Evolutionary conservation across 1,140 invertebrate species (phyloP).

Genomic region (Nixonia krombeini): DNA sequence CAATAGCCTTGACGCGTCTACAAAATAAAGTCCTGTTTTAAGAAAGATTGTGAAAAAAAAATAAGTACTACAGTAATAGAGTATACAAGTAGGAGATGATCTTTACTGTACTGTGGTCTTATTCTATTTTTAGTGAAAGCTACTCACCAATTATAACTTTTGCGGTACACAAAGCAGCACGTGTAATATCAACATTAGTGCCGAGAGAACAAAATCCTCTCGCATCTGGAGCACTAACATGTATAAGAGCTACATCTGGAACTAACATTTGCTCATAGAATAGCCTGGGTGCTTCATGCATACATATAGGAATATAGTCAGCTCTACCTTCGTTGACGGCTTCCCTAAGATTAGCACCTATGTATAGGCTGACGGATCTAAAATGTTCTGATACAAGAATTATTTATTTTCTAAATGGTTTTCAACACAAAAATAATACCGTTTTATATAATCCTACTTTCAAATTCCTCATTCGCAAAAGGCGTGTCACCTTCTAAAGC

Average conservation of each 20-base stretch:
- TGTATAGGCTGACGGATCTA: conserved; percentile 89
- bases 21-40: too few relatives aligned
- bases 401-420: conserved; percentile 7
- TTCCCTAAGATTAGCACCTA: conserved; percentile 88
- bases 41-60: too few relatives aligned
- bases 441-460: conserved; percentile 40
- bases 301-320: conserved; percentile 90
- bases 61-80: too few relatives aligned
- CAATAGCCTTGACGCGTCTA: too few relatives aligned
- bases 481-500: conserved; percentile 89
- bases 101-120: too few relatives aligned
- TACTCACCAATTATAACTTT: conserved; percentile 88
- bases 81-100: too few relatives aligned
- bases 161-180: conserved; percentile 85
- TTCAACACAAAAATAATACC: background rate
- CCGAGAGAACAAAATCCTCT: conserved; percentile 93
- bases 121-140: too few relatives aligned
- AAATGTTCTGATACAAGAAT: conserved; percentile 73
- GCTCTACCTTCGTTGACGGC: conserved; percentile 88
- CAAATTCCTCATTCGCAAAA: conserved; percentile 84
- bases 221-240: conserved; percentile 87
- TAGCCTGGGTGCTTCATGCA: conserved; percentile 88
- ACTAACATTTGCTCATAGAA: conserved; percentile 86
- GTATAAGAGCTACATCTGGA: conserved; percentile 89
- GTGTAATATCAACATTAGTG: conserved; percentile 90